phyloP scores from a whole-genome alignment of 2,888 invertebrate species.

The Habroteleia sp. region DNA sequence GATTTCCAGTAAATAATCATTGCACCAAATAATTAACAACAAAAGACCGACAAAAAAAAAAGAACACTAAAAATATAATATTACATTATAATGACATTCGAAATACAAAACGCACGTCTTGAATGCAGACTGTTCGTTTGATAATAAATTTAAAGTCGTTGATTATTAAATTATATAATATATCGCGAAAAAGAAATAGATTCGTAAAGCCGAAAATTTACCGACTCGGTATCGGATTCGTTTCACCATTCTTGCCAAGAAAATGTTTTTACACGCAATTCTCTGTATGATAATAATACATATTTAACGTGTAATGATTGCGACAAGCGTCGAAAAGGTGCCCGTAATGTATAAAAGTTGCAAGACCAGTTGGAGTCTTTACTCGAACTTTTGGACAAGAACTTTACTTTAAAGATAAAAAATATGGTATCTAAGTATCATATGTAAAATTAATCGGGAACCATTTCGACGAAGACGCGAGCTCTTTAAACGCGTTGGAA shows the following conservation, averaged over 20 bases:
- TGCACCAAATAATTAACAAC: conserved; percentile 17
- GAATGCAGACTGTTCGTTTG: background rate
- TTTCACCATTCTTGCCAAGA: background rate
- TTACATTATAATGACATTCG: conserved; percentile 8
- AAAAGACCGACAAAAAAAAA: background rate
- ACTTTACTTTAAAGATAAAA: background rate
- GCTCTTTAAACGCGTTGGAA: background rate
- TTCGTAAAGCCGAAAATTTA: no score
- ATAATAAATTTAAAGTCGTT: no score
- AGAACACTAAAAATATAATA: background rate
- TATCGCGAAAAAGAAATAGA: no score
- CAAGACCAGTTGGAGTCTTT: background rate
- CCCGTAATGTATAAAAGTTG: background rate
- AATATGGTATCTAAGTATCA: conserved; percentile 8
- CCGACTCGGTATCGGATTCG: background rate
- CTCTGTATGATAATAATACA: conserved; percentile 8
- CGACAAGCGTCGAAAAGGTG: background rate
- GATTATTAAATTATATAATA: no score
- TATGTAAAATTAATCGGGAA: conserved; percentile 1
- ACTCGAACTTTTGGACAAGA: background rate
- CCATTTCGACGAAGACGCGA: background rate
- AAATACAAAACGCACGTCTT: conserved; percentile 10
- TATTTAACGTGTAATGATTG: background rate
- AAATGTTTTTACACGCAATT: conserved; percentile 6
- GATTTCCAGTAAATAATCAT: conserved; percentile 7